phyloP scores from a whole-genome alignment of 2,113 vertebrate species.

The Melanostigma gelatinosum region DNA sequence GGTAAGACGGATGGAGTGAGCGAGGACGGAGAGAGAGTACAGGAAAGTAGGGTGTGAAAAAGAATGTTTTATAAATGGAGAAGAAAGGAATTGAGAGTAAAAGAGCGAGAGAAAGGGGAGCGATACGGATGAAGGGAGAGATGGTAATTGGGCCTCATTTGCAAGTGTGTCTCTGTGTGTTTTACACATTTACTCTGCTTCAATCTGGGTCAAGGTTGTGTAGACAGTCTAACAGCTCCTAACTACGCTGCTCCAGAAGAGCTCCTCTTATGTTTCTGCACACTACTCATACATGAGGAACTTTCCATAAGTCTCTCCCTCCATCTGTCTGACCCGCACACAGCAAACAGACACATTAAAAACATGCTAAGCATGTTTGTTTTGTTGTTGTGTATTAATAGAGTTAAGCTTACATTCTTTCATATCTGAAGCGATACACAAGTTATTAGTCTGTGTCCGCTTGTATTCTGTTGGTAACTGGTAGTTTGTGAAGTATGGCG shows the following conservation, averaged over 20 bases:
- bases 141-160: slow-evolving; percentile 50
- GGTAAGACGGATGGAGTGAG: slow-evolving; percentile 50
- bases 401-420: background rate
- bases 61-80: background rate
- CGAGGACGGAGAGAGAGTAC: slow-evolving; percentile 27
- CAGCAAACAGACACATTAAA: background rate
- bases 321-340: background rate
- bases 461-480: background rate
- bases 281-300: background rate
- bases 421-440: background rate
- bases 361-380: background rate
- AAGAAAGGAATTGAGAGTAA: slow-evolving; percentile 7
- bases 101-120: background rate
- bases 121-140: slow-evolving; percentile 8
- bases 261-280: slow-evolving; percentile 12
- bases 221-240: slow-evolving; percentile 6
- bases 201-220: slow-evolving; percentile 79
- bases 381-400: background rate
- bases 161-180: slow-evolving; percentile 35
- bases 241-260: background rate
- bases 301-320: no score
- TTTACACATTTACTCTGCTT: slow-evolving; percentile 36
- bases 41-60: background rate
- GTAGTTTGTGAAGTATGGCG: background rate
- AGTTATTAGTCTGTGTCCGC: background rate